phyloP scores from a whole-genome alignment of 2,113 vertebrate species.

The Seriola aureovittata region DNA sequence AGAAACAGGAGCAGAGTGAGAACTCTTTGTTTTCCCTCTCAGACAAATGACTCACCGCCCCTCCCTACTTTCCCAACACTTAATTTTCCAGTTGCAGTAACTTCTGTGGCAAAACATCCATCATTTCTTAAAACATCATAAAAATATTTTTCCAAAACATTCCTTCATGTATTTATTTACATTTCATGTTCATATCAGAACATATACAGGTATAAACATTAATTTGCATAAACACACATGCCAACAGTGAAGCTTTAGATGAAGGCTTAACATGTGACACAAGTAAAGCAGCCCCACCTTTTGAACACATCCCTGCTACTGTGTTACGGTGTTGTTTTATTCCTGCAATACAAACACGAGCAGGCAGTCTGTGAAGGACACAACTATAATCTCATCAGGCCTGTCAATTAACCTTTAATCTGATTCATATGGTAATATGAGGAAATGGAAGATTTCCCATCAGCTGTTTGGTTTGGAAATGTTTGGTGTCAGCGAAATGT shows the following conservation, averaged over 20 bases:
- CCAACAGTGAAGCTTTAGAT: neutral
- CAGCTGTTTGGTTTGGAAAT: constrained; percentile 2
- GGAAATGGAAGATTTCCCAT: constrained; percentile 17
- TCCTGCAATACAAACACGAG: neutral
- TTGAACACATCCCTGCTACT: neutral
- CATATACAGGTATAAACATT: constrained; percentile 13
- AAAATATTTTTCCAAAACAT: neutral
- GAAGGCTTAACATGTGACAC: neutral
- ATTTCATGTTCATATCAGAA: neutral
- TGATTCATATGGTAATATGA: constrained; percentile 1
- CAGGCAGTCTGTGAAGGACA: neutral
- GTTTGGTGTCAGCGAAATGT: neutral
- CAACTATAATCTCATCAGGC: neutral
- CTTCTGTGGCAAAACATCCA: neutral
- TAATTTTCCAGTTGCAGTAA: constrained; percentile 13
- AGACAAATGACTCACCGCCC: constrained; percentile 1
- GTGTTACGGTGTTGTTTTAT: neutral
- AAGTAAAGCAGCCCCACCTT: constrained; percentile 2
- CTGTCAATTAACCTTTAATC: neutral
- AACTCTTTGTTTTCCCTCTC: neutral
- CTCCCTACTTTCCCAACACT: neutral
- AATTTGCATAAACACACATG: neutral
- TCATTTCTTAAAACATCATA: neutral
- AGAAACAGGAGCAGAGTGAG: neutral
- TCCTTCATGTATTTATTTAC: neutral